Evolutionary conservation across 2,113 vertebrate species (phyloP).

Genomic region (Anhinga rufa): DNA sequence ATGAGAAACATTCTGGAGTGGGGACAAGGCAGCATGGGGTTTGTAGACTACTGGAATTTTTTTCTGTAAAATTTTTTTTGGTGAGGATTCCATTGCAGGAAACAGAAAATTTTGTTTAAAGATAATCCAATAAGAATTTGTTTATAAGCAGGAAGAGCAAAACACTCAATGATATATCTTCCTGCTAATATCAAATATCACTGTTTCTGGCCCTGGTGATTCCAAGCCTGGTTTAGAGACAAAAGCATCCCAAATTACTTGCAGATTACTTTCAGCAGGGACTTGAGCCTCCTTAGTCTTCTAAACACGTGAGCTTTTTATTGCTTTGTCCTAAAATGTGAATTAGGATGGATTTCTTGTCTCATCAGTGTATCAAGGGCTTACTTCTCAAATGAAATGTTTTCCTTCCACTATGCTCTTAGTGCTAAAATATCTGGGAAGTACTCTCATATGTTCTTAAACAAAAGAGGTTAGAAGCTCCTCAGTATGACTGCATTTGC

Average conservation of each 20-base stretch:
- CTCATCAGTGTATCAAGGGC: not conserved
- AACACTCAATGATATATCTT: constrained; percentile 1
- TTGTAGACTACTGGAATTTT: not conserved
- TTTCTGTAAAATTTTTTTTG: not conserved
- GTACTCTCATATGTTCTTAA: not conserved
- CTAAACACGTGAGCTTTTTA: not conserved
- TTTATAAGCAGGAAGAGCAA: not conserved
- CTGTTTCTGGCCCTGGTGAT: not conserved
- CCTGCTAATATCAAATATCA: not conserved
- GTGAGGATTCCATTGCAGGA: not conserved
- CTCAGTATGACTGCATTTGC: not conserved
- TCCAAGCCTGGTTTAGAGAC: not conserved
- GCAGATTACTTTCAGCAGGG: not conserved
- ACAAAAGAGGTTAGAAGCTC: not conserved
- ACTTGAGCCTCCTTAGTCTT: constrained; percentile 1
- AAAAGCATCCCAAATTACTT: not conserved
- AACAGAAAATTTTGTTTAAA: not conserved
- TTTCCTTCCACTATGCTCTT: not conserved
- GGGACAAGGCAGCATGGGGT: not conserved
- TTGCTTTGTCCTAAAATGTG: not conserved
- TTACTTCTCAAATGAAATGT: constrained; percentile 21
- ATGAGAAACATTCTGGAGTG: not conserved
- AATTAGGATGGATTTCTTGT: not conserved
- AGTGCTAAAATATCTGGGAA: not conserved
- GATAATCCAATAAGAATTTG: not conserved